Percentiles rank a stretch among this genome's conserved stretches.
Conservation (phyloP, 1,140 invertebrate species). For the Zaprionus vittiger region DNA sequence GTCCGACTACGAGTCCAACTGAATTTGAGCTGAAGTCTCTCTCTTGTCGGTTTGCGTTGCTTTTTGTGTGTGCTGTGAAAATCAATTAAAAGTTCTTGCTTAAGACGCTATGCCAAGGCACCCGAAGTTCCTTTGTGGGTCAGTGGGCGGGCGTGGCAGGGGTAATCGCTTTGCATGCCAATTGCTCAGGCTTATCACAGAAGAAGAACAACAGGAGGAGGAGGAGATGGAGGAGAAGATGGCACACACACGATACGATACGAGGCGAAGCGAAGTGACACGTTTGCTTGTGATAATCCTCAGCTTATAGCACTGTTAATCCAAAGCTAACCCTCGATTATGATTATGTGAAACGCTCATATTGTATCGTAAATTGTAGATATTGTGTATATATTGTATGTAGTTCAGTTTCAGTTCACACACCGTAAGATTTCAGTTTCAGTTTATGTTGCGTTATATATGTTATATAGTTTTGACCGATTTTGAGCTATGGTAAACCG, state of each 20-base stretch:
- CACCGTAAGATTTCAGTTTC: constrained; percentile 33
- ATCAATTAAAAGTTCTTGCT: constrained; percentile 81
- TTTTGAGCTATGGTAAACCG: constrained; percentile 45
- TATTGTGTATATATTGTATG: constrained; percentile 8
- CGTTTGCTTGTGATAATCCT: constrained; percentile 33
- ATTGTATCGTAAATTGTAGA: constrained; percentile 11
- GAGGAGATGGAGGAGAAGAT: not conserved
- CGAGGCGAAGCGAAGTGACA: not conserved
- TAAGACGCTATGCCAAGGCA: constrained; percentile 64
- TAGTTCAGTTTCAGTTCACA: constrained; percentile 32
- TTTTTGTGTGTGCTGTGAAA: constrained; percentile 60
- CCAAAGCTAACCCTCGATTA: constrained; percentile 45
- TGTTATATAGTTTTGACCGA: constrained; percentile 7
- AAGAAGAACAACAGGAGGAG: not conserved
- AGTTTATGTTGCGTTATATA: constrained; percentile 39
- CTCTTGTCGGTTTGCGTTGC: constrained; percentile 23
- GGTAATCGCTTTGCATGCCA: constrained; percentile 49
- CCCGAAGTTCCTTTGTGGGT: constrained; percentile 36
- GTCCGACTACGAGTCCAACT: constrained; percentile 38
- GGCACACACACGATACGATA: constrained; percentile 34
- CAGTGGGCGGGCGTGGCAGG: constrained; percentile 11
- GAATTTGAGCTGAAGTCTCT: constrained; percentile 19
- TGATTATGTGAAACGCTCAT: no score
- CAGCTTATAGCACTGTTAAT: constrained; percentile 44
- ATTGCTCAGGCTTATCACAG: constrained; percentile 41